Percentiles rank a stretch among this genome's conserved stretches.
These are phyloP conservation scores for Pagrus major DNA, from an alignment of 2,113 vertebrate genomes.

Conservation along the genomic window DNA sequence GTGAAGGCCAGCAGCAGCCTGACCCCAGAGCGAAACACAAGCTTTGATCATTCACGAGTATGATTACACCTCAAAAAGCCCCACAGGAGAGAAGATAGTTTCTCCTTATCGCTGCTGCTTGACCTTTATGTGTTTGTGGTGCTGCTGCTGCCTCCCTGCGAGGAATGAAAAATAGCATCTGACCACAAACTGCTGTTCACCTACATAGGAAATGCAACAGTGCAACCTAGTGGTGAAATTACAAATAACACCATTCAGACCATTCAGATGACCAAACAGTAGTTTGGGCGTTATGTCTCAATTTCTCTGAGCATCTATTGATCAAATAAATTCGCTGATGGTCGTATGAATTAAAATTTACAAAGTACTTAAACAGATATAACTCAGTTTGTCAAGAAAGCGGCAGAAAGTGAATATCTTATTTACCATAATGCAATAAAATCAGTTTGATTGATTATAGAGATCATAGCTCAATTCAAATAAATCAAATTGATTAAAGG, in stretches of 20 bases:
- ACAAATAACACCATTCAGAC: slow-evolving; percentile 8
- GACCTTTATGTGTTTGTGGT: slow-evolving; percentile 68
- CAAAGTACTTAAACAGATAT: background rate
- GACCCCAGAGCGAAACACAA: slow-evolving; percentile 55
- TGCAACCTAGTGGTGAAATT: slow-evolving; percentile 62
- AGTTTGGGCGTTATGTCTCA: background rate
- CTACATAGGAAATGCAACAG: slow-evolving; percentile 65
- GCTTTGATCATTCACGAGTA: slow-evolving; percentile 69
- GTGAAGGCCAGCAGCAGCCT: slow-evolving; percentile 37
- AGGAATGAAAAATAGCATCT: slow-evolving; percentile 51
- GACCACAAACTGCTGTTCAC: background rate
- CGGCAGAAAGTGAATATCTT: background rate
- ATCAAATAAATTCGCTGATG: background rate
- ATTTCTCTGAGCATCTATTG: background rate
- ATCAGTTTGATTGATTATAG: background rate
- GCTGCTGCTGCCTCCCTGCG: slow-evolving; percentile 64
- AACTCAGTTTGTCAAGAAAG: background rate
- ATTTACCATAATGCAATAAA: too few species aligned
- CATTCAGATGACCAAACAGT: background rate
- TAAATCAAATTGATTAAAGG: too few species aligned
- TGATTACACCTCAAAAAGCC: slow-evolving; percentile 68
- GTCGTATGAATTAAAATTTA: background rate
- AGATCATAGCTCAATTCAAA: background rate
- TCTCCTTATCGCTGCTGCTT: slow-evolving; percentile 61
- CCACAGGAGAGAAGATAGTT: slow-evolving; percentile 56